These are phyloP conservation scores for Patiria miniata DNA, from an alignment of 35 echinoderm and acorn worm genomes.

Conservation along the genomic window DNA sequence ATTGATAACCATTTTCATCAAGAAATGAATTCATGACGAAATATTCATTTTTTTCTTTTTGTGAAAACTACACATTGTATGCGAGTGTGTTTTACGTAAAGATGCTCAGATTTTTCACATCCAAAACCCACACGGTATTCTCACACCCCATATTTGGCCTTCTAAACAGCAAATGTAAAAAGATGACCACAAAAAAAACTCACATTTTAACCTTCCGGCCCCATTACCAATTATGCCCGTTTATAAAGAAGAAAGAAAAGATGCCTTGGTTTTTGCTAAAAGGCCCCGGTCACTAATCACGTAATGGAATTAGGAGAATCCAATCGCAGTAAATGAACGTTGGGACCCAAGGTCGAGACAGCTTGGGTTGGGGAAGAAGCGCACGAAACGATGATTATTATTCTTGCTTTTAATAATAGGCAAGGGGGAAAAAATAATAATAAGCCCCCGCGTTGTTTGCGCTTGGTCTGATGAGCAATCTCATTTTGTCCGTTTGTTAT, in stretches of 20 bases:
- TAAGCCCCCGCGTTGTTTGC: neutral
- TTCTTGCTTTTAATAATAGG: neutral
- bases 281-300: slow-evolving; percentile 4
- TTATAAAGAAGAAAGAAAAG: neutral
- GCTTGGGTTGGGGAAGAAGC: neutral
- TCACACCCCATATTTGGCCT: too few species aligned
- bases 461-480: too few species aligned
- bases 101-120: too few species aligned
- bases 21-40: too few species aligned
- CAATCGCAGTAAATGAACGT: slow-evolving; percentile 15
- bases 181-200: neutral
- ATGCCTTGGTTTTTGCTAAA: slow-evolving; percentile 2
- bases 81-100: too few species aligned
- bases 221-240: neutral
- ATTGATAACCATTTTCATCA: too few species aligned
- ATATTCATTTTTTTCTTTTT: too few species aligned
- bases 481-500: too few species aligned
- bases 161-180: too few species aligned
- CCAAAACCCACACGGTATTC: too few species aligned
- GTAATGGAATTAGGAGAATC: slow-evolving; percentile 17
- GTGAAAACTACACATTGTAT: too few species aligned
- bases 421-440: neutral
- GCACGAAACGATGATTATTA: neutral
- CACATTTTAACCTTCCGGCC: neutral
- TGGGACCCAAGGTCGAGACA: neutral